These are phyloP conservation scores for Rotaria macrura DNA, from an alignment of 2,888 invertebrate species.

Conservation along the genomic window DNA sequence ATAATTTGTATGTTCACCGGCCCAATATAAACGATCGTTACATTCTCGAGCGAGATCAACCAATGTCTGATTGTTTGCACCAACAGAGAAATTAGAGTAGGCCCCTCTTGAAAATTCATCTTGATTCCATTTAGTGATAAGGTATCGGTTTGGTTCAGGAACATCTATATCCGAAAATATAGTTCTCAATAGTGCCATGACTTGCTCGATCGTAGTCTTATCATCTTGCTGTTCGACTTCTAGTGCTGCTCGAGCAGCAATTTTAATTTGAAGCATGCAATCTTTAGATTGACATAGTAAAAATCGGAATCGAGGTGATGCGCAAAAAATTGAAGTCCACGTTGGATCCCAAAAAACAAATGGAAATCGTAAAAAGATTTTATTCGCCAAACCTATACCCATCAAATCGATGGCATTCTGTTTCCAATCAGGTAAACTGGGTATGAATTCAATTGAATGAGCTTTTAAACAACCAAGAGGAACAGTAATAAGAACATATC, in stretches of 20 bases:
- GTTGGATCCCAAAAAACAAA: background rate
- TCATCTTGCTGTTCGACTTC: background rate
- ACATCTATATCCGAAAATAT: background rate
- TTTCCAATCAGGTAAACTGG: background rate
- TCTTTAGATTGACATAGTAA: background rate
- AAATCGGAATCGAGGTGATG: background rate
- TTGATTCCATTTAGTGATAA: background rate
- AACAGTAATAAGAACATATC: background rate
- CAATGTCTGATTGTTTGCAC: background rate
- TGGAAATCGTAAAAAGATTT: background rate
- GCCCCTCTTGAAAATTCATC: background rate
- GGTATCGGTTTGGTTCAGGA: background rate
- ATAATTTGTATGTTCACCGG: background rate
- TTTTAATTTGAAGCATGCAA: background rate
- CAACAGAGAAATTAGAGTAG: background rate
- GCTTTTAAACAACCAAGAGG: background rate
- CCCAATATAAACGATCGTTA: background rate
- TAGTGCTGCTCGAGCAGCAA: background rate
- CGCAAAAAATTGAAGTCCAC: background rate
- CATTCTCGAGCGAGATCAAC: background rate
- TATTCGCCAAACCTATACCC: background rate
- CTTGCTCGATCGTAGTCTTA: background rate
- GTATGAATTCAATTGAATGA: background rate
- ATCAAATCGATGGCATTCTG: background rate
- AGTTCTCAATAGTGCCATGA: background rate